Conservation (phyloP, 2,888 invertebrate species). For the Creontiades dilutus region DNA sequence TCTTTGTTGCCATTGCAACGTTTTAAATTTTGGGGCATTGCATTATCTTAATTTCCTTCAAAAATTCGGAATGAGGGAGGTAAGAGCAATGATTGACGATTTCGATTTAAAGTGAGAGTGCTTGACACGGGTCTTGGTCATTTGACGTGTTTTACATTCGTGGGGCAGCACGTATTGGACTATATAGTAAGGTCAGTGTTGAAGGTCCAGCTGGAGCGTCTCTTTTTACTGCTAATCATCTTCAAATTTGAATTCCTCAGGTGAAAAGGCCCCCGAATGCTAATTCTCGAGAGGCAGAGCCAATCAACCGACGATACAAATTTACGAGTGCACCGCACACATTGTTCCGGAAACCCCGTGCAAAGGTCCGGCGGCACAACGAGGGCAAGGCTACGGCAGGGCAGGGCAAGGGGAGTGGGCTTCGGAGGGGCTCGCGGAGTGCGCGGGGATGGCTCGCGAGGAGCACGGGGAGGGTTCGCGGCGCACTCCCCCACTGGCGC, state of each 20-base stretch:
- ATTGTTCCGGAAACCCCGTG: neutral
- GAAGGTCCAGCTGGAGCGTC: neutral
- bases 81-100: no score
- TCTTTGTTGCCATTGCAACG: no score
- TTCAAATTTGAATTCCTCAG: neutral
- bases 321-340: neutral
- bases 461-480: no score
- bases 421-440: neutral
- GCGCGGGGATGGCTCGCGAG: neutral
- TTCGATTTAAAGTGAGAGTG: no score
- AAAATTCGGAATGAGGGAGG: no score
- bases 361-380: neutral
- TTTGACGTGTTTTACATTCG: no score
- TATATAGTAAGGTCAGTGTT: neutral
- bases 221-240: neutral
- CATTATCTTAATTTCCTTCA: no score
- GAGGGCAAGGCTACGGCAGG: constrained; percentile 31
- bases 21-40: no score
- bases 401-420: constrained; percentile 37
- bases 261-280: no score
- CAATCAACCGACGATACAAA: neutral
- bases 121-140: no score
- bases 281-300: neutral
- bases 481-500: constrained; percentile 25
- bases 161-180: no score